Conservation (phyloP, 2,888 invertebrate species). For the Nipponacmea schrenckii region DNA sequence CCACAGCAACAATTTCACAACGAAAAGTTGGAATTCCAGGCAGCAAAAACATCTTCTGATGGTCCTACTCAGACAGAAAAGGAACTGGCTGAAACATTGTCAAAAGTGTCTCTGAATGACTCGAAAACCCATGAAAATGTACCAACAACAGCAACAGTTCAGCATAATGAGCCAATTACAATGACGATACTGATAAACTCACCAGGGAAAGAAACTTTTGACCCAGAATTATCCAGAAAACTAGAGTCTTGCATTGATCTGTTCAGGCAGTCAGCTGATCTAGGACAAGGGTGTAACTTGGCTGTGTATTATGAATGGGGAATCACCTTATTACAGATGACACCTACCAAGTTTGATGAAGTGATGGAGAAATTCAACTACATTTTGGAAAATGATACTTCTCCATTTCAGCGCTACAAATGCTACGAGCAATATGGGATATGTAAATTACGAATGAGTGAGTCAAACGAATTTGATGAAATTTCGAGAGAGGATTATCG, state of each 20-base stretch:
- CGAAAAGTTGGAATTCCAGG: too few relatives aligned
- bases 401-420: background rate
- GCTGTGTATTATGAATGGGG: background rate
- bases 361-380: background rate
- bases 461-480: background rate
- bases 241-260: background rate
- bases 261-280: background rate
- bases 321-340: background rate
- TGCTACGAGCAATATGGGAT: background rate
- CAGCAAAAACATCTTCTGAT: too few relatives aligned
- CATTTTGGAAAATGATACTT: background rate
- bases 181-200: too few relatives aligned
- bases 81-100: too few relatives aligned
- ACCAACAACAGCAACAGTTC: too few relatives aligned
- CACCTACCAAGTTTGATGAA: background rate
- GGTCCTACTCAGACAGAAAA: too few relatives aligned
- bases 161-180: too few relatives aligned
- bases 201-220: too few relatives aligned
- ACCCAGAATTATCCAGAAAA: too few relatives aligned
- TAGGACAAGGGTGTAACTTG: background rate
- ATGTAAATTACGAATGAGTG: background rate
- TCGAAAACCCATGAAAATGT: too few relatives aligned
- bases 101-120: too few relatives aligned
- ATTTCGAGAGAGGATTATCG: background rate
- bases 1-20: too few relatives aligned